Conservation (phyloP, 2,113 vertebrate genomes). For the Poeciliopsis retropinna region DNA sequence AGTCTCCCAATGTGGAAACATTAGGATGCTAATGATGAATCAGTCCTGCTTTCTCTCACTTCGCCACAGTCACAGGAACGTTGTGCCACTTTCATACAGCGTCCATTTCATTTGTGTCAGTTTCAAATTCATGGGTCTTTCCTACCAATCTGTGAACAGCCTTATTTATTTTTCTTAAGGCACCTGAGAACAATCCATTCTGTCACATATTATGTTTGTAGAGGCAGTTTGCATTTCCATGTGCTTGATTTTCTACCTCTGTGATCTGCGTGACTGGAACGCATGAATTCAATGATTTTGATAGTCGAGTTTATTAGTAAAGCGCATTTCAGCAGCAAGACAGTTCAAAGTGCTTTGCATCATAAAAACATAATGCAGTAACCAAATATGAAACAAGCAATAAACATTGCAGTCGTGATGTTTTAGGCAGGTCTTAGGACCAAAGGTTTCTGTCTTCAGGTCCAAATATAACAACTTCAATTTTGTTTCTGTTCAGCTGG, state of each 20-base stretch:
- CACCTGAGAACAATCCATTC: not conserved
- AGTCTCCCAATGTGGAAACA: conserved; percentile 7
- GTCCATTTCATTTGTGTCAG: not conserved
- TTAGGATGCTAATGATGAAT: conserved; percentile 19
- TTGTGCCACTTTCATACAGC: conserved; percentile 6
- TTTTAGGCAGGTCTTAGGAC: no score
- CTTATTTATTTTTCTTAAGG: not conserved
- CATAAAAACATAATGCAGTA: no score
- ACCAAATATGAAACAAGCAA: no score
- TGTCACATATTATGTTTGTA: not conserved
- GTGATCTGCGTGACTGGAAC: not conserved
- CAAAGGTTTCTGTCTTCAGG: no score
- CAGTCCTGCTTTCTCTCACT: conserved; percentile 5
- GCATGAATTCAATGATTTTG: not conserved
- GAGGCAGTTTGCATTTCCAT: not conserved
- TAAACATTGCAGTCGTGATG: no score
- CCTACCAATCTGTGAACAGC: not conserved
- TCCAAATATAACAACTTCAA: no score
- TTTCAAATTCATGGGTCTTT: not conserved
- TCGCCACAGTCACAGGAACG: not conserved
- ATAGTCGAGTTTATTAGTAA: no score
- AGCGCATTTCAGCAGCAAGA: no score
- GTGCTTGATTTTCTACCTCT: not conserved
- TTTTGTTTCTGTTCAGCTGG: no score
- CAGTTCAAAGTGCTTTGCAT: no score